Percentiles rank a stretch among this genome's conserved stretches.
Evolutionary conservation across 1,140 invertebrate genomes (phyloP).

Genomic region (Spodoptera frugiperda): DNA sequence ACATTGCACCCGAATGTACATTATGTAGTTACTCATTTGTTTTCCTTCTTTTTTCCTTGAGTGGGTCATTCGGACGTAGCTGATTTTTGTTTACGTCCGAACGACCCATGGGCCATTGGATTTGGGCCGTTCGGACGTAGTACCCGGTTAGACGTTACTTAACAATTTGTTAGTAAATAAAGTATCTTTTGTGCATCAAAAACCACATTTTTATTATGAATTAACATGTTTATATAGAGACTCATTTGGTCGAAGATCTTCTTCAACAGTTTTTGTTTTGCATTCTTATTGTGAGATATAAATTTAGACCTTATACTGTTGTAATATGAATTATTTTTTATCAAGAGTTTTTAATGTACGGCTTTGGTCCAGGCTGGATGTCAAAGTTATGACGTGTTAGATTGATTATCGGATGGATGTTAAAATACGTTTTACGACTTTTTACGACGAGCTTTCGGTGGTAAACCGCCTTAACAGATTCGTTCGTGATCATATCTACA

Average conservation of each 20-base stretch:
- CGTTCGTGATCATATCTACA: constrained; percentile 69
- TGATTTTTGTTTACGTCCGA: too few relatives aligned
- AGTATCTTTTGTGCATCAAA: constrained; percentile 64
- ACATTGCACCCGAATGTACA: too few relatives aligned
- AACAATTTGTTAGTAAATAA: constrained; percentile 79
- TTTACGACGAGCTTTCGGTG: constrained; percentile 78
- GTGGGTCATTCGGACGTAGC: too few relatives aligned
- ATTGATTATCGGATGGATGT: constrained; percentile 87
- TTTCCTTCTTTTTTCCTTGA: too few relatives aligned
- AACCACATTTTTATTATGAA: constrained; percentile 80
- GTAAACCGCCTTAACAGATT: constrained; percentile 76
- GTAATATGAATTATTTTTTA: constrained; percentile 55
- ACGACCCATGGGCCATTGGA: too few relatives aligned
- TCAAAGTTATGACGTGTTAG: constrained; percentile 87
- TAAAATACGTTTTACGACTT: constrained; percentile 86
- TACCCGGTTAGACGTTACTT: constrained; percentile 58
- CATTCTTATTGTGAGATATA: constrained; percentile 22
- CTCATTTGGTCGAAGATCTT: constrained; percentile 78
- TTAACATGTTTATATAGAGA: constrained; percentile 84
- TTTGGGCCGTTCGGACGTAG: too few relatives aligned
- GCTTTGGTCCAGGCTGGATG: constrained; percentile 78
- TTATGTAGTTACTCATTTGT: too few relatives aligned
- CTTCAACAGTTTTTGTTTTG: constrained; percentile 70
- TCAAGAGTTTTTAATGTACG: constrained; percentile 49
- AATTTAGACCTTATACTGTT: constrained; percentile 52